phyloP scores from a whole-genome alignment of 2,797 vertebrate species.

The Premnoplex brunnescens region DNA sequence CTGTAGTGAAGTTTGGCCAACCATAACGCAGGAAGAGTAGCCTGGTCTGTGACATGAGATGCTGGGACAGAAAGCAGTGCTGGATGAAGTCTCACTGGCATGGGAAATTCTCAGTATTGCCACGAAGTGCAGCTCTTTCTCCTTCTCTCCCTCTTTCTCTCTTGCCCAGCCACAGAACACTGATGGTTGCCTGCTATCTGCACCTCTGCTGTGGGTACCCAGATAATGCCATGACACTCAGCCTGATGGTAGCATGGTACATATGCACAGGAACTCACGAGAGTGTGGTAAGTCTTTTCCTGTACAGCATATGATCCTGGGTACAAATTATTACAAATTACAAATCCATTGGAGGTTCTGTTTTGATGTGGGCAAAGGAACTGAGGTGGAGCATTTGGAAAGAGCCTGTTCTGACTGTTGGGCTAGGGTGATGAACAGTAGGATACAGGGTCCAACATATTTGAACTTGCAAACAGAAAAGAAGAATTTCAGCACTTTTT shows the following conservation, averaged over 20 bases:
- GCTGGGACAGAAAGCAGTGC: not conserved
- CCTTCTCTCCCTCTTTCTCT: not conserved
- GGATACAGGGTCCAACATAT: accelerated
- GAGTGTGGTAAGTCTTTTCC: not conserved
- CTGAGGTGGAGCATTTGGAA: not conserved
- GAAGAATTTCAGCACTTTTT: not conserved
- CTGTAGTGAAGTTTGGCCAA: not conserved
- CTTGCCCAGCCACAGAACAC: not conserved
- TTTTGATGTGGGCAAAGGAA: not conserved
- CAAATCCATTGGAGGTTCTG: not conserved
- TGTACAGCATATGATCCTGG: not conserved
- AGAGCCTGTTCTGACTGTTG: not conserved
- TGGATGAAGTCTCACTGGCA: not conserved
- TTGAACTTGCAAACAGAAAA: not conserved
- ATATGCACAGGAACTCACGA: accelerated
- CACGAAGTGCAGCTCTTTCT: not conserved
- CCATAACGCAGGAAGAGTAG: not conserved
- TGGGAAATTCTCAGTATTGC: not conserved
- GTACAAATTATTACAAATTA: not conserved
- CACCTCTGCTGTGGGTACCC: not conserved
- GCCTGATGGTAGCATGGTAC: accelerated
- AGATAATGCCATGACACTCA: not conserved
- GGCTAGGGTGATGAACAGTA: not conserved
- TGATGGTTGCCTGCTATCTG: not conserved
- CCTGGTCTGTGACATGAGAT: not conserved